These are phyloP conservation scores for Laothoe populi DNA, from an alignment of 2,888 invertebrate genomes.

Conservation along the genomic window DNA sequence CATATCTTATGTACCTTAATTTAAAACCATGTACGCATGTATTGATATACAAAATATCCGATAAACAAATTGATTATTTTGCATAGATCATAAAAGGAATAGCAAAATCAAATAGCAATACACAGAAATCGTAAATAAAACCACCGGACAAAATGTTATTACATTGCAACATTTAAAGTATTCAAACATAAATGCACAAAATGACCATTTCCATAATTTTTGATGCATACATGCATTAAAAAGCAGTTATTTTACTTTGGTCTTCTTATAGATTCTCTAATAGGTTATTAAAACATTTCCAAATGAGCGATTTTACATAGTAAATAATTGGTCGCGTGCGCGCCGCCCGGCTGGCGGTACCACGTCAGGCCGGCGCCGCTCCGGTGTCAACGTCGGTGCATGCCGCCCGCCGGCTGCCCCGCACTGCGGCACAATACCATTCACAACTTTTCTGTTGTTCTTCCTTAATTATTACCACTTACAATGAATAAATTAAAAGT, in stretches of 20 bases:
- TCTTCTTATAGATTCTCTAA: neutral
- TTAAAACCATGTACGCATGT: conserved; percentile 33
- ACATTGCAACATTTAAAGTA: conserved; percentile 35
- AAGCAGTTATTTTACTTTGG: too few relatives aligned
- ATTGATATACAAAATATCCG: neutral
- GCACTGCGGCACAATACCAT: conserved; percentile 68
- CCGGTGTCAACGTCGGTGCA: conserved; percentile 72
- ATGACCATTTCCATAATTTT: neutral
- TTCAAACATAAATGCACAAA: neutral
- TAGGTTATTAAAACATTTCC: neutral
- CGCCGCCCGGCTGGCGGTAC: conserved; percentile 47
- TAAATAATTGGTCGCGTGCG: conserved; percentile 69
- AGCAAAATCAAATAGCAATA: too few relatives aligned
- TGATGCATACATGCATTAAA: too few relatives aligned
- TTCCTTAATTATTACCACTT: conserved; percentile 23
- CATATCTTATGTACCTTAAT: conserved; percentile 48
- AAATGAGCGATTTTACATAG: conserved; percentile 24
- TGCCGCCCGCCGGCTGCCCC: conserved; percentile 70
- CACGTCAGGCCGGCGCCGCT: conserved; percentile 72
- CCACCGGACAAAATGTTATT: conserved; percentile 9
- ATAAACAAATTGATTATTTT: neutral
- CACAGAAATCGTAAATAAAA: neutral
- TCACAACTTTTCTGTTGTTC: conserved; percentile 27
- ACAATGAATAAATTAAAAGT: conserved; percentile 26
- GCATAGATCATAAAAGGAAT: too few relatives aligned